A percentile compares a stretch with the other conserved stretches of the same genome.
Evolutionary conservation across 2,888 invertebrate genomes (phyloP).

Genomic region (Chydorus sphaericus): DNA sequence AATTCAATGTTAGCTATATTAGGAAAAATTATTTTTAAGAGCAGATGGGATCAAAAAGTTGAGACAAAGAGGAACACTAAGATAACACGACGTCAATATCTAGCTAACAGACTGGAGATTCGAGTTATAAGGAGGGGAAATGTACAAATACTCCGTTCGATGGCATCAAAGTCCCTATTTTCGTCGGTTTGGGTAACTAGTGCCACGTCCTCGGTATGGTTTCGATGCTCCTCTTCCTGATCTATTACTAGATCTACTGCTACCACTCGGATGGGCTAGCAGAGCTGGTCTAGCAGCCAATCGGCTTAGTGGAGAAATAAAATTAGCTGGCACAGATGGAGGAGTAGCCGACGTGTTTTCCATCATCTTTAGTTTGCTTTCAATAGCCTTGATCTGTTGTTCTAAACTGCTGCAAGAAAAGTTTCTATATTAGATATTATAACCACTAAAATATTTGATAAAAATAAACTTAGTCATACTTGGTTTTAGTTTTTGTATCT

Average conservation of each 20-base stretch:
- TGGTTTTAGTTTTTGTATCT: slow-evolving; percentile 39
- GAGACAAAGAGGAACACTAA: no score
- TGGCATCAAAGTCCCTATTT: no score
- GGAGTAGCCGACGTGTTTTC: slow-evolving; percentile 28
- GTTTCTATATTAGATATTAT: slow-evolving; percentile 1
- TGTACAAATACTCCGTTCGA: no score
- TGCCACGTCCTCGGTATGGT: not conserved
- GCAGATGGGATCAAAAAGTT: no score
- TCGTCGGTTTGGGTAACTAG: not conserved
- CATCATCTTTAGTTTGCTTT: slow-evolving; percentile 70
- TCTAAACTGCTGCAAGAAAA: slow-evolving; percentile 41
- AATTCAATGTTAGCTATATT: no score
- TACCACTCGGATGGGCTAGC: not conserved
- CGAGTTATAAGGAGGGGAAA: no score
- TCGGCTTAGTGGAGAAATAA: slow-evolving; percentile 7
- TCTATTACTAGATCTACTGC: not conserved
- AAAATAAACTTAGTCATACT: slow-evolving; percentile 16
- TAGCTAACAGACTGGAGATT: no score
- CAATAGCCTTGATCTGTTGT: slow-evolving; percentile 72
- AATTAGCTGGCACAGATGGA: slow-evolving; percentile 4
- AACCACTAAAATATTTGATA: not conserved
- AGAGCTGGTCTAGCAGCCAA: not conserved
- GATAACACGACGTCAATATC: no score
- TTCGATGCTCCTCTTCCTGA: no score
- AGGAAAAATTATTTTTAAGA: no score